Evolutionary conservation across 2,797 vertebrate genomes (phyloP).

Genomic region (Eulemur coronatus): DNA sequence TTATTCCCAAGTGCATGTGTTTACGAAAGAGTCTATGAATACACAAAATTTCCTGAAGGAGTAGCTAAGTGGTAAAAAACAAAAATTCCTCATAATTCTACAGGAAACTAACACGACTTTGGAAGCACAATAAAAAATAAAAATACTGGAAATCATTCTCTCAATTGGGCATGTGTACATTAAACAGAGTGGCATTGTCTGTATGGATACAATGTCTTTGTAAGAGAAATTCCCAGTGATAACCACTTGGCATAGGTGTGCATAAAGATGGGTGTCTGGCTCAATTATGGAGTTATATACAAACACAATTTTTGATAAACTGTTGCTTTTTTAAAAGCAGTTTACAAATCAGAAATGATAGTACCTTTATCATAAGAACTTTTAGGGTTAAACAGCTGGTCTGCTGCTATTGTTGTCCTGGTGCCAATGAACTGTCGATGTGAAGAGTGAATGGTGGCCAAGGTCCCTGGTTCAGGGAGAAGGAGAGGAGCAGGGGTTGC

Average conservation of each 20-base stretch:
- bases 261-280: background rate
- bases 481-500: background rate
- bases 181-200: background rate
- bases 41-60: background rate
- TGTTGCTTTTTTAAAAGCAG: fast-evolving
- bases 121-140: background rate
- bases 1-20: fast-evolving
- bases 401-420: background rate
- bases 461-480: background rate
- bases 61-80: background rate
- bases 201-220: no score
- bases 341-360: background rate
- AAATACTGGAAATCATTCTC: background rate
- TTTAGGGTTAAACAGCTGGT: background rate
- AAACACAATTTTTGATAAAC: background rate
- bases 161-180: background rate
- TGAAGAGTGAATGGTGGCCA: background rate
- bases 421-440: background rate
- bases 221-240: background rate
- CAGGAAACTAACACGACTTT: background rate
- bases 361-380: background rate
- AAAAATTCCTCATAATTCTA: background rate
- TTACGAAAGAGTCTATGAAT: background rate
- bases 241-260: fast-evolving
- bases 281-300: background rate